Percentiles rank a stretch among this genome's conserved stretches.
Conservation (phyloP, 2,113 vertebrate genomes). For the Brachyhypopomus gauderio region DNA sequence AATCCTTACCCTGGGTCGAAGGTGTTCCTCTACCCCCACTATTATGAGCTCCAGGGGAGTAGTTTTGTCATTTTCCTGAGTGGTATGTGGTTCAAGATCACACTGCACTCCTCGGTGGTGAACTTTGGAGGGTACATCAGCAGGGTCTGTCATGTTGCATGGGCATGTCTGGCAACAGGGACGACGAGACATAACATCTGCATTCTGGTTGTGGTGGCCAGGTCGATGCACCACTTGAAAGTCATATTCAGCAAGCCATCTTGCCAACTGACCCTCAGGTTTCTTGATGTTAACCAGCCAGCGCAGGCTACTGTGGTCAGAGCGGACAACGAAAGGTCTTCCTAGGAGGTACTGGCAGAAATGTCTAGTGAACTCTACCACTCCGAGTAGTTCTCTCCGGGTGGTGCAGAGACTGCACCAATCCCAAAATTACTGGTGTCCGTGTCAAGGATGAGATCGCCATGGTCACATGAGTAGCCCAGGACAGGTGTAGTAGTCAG, state of each 20-base stretch:
- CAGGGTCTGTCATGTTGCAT: conserved; percentile 7
- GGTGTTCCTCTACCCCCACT: neutral
- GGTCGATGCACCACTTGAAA: no score
- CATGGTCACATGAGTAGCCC: conserved; percentile 8
- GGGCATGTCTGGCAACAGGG: no score
- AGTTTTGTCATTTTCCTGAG: neutral
- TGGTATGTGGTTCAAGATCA: neutral
- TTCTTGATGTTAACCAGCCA: conserved; percentile 41
- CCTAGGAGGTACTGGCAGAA: conserved; percentile 47
- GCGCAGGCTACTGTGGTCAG: conserved; percentile 39
- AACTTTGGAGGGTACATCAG: neutral
- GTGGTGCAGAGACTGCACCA: conserved; percentile 26
- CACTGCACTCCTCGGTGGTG: neutral
- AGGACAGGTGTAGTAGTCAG: conserved; percentile 34
- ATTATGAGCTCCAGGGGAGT: neutral
- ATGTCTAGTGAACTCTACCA: conserved; percentile 41
- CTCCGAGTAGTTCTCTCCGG: neutral
- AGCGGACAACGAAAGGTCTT: neutral
- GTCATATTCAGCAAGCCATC: no score
- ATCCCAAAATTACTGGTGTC: conserved; percentile 41
- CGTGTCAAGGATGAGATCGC: conserved; percentile 21
- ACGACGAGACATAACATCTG: no score
- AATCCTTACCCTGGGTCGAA: neutral
- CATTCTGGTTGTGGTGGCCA: no score
- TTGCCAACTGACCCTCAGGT: conserved; percentile 41